Evolutionary conservation across 2,113 vertebrate species (phyloP), one percentile per base, ranked within the genome.

Genomic region (Odocoileus hemionus): DNA sequence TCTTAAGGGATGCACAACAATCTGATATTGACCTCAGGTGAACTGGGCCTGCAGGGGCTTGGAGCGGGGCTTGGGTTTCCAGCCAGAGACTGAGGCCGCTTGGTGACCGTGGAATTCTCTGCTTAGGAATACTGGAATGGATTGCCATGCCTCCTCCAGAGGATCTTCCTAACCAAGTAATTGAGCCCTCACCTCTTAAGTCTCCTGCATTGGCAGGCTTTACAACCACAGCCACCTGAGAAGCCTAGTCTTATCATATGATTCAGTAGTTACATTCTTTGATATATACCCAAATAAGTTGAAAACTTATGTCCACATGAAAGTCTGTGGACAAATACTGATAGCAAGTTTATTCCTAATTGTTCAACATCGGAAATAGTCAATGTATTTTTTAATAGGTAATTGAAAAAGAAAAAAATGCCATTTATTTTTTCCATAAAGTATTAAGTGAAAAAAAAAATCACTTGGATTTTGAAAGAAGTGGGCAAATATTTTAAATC

Each of bases 401-500:
- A 90, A 23, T 33, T 83, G 45, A 26, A 91, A 64, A 82, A 17
- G 2, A 5, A 26, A 58, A 79, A 45, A 52, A 36, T 54, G 1
- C 25, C 1, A 79, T 96, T 85, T 91, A 67, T 96, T 94, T 2
- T 43, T 61, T 92, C 2, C 6, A 8, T 84, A 33, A 33, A 82
- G n/a, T 90, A 19, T 2, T 86, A 95, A 86, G 12, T 36, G 14
- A 23, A 8, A 85, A 74, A 74, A 26, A 90, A 17, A 61, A 36
- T 5, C 13, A 92, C 4, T 93, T 90, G 50, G 28, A 23, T 23
- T 94, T 97, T 86, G 17, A 95, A 92, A 83, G 45, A 93, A 25
- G 23, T 54, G 67, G 95, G 3, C 0, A 95, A 94, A 86, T 95
- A 92, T 52, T 87, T 58, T 86, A 91, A 89, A 89, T 89, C 21